These are phyloP conservation scores for Berghia stephanieae DNA, from an alignment of 1,140 invertebrate genomes.

Conservation along the genomic window DNA sequence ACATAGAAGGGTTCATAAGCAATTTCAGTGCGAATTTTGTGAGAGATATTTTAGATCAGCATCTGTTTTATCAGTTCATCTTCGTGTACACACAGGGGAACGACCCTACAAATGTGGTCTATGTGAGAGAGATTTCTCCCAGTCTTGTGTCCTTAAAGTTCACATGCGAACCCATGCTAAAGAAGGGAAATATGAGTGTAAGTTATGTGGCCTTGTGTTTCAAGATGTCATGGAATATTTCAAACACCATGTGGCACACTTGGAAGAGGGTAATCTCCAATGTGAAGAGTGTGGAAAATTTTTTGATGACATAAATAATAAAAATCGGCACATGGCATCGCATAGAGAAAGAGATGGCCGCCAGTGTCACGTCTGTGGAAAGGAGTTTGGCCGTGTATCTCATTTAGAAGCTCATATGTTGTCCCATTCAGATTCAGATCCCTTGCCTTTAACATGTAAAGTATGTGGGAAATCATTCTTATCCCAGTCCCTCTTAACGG, in stretches of 20 bases:
- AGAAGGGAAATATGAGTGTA: slow-evolving; percentile 35
- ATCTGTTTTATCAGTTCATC: slow-evolving; percentile 33
- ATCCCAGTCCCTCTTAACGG: slow-evolving; percentile 15
- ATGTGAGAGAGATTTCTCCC: slow-evolving; percentile 37
- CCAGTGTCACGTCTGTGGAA: slow-evolving; percentile 26
- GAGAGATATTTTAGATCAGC: slow-evolving; percentile 35
- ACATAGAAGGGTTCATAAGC: slow-evolving; percentile 35
- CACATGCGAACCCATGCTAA: slow-evolving; percentile 37
- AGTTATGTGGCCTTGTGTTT: slow-evolving; percentile 31
- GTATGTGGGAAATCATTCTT: slow-evolving; percentile 30
- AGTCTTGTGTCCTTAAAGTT: slow-evolving; percentile 34
- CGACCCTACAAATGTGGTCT: slow-evolving; percentile 33
- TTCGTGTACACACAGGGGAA: slow-evolving; percentile 34
- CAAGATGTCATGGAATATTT: slow-evolving; percentile 33
- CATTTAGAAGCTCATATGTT: slow-evolving; percentile 32
- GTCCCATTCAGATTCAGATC: slow-evolving; percentile 25
- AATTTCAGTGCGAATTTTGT: slow-evolving; percentile 37
- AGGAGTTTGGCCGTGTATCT: slow-evolving; percentile 30
- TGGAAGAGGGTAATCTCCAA: slow-evolving; percentile 32
- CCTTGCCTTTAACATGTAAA: slow-evolving; percentile 24
- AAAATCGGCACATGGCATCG: slow-evolving; percentile 32
- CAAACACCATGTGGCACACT: slow-evolving; percentile 30
- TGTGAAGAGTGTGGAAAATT: slow-evolving; percentile 39
- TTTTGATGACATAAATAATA: slow-evolving; percentile 34
- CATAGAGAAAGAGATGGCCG: slow-evolving; percentile 27